Base-by-base conservation (phyloP, 2,888 invertebrate species). In the Scotopteryx bipunctaria region DNA sequence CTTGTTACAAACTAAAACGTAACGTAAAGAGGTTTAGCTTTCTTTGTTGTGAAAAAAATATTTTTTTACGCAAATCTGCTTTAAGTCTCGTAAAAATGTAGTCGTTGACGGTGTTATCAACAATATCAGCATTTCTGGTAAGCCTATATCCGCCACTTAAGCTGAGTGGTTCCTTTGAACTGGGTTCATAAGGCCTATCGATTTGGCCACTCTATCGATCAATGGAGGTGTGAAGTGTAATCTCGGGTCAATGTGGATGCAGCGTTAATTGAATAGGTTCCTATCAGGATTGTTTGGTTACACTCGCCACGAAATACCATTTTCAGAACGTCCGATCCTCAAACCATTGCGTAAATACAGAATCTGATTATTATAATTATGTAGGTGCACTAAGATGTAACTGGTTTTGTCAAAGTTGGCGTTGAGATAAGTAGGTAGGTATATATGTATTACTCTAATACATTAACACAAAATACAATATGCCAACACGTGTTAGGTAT, bases 261-360 rank as follows among this genome's bases (percentile, higher is more conserved):
- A 59, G 58, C 58, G 65, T 62, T 76, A 75, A 75, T 76, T 76
- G 73, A 66, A 66, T 64, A 43, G 55, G 52, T 33, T 47, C 48
- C 51, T 44, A 69, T 63, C 62, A 61, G 55, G 33, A 59, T 57
- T 67, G 71, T 70, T 67, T 67, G 64, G 61, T 63, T 45, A 64
- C 44, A 56, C 59, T 59, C 55, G 49, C 44, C 53, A 32, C 37
- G 36, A 40, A 47, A 66, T 47, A 42, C 32, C 41, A 47, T 32
- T 45, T 13, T 45, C 21, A 3, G 13, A 14, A 32, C 17, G 15
- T 17, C 9, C 29, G n/a, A 43, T 25, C 27, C 33, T 32, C 43
- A 41, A 50, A 25, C 29, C 52, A 44, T 23, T 35, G 32, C 43
- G 19, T 32, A 40, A 42, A 31, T 43, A 36, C 35, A 37, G 25